Base-by-base conservation (phyloP, 1,140 invertebrate genomes). In the Hydropsyche tenuis region DNA sequence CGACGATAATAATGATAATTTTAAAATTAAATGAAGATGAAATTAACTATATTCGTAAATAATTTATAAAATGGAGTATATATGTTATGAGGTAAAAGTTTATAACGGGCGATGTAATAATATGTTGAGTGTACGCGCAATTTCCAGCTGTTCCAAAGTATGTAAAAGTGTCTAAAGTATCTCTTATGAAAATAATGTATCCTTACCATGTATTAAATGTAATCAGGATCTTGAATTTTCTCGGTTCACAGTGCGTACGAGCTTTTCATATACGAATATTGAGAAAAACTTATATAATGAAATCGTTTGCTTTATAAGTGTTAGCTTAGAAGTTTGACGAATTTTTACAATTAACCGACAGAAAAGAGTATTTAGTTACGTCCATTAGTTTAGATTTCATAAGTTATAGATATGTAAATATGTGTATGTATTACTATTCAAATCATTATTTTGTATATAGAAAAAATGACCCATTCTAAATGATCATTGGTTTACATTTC, bases 131-230 rank as follows among this genome's bases (percentile, higher is more conserved):
- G 45, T 53, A 20, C 20, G 48, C 16, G 48, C 16, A 53, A 18
- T 53, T 18, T 46, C 25, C n/a, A n/a, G 65, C 45, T 68, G 65
- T 68, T 68, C 45, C 43, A 68, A 68, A 20, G 25, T n/a, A n/a
- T n/a, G n/a, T n/a, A n/a, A n/a, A n/a, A 1, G 42, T 46, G 25
- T 25, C 45, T 25, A 18, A 22, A 23, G 43, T 68, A 14, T 46
- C 37, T 68, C 65, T 68, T 68, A 68, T 68, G 65, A 68, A 68
- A 60, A 48, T 48, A 22, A 6, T 65, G 65, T 68, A 68, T 68
- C 65, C 65, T 68, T 20, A 60, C 16, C 45, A 14, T 48, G 16
- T 37, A 37, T 37, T 37, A 48, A 14, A 7, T 48, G 16, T 48
- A 16, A 48, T 48, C 3, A 48, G 2, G 2, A 14, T 48, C 14